phyloP scores from a whole-genome alignment of 2,113 vertebrate genomes.

The Eclectus roratus region DNA sequence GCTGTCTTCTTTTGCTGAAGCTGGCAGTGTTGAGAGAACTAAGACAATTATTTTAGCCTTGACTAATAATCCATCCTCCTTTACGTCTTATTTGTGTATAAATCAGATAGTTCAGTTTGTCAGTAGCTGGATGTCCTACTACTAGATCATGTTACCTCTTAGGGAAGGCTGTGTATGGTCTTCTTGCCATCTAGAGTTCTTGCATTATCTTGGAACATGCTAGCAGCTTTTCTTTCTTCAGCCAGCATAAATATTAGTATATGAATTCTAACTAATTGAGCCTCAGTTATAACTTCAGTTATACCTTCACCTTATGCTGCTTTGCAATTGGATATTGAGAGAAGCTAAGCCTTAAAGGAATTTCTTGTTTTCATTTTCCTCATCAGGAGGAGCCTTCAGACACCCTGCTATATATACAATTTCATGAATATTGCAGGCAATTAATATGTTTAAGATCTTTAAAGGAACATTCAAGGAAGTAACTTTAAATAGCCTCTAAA shows the following conservation, averaged over 20 bases:
- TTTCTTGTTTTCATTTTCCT: background rate
- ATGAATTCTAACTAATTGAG: background rate
- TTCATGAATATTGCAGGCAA: background rate
- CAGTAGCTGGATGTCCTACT: background rate
- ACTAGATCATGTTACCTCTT: background rate
- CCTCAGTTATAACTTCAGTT: background rate
- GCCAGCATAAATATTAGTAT: background rate
- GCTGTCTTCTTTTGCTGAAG: background rate
- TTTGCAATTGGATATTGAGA: background rate
- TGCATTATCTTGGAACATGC: background rate
- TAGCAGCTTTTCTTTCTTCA: background rate
- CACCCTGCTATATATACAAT: background rate
- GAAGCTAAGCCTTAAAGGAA: background rate
- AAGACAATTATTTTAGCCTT: background rate
- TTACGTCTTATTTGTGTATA: background rate
- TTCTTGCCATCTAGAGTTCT: background rate
- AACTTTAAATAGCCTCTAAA: background rate
- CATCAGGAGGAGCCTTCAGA: background rate
- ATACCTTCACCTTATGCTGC: background rate
- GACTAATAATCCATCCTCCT: background rate
- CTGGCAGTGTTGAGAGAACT: background rate
- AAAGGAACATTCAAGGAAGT: background rate
- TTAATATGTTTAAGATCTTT: background rate
- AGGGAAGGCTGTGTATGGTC: background rate
- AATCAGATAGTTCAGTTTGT: background rate